These are phyloP conservation scores for Ligdia adustata DNA, from an alignment of 2,888 invertebrate genomes.

Conservation along the genomic window DNA sequence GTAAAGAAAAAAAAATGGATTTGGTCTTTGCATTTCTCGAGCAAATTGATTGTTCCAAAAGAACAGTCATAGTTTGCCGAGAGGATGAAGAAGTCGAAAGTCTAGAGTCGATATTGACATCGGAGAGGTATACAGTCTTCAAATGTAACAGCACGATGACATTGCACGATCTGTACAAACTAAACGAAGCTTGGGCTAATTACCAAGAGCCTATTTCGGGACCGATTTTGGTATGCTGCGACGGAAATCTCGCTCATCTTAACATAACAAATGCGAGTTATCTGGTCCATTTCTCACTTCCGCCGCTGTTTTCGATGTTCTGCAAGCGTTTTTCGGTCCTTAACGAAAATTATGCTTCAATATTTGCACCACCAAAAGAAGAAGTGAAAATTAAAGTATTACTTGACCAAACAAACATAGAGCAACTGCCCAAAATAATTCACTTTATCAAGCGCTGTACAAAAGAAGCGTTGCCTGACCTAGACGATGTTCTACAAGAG, in stretches of 20 bases:
- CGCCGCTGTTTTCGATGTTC: slow-evolving; percentile 86
- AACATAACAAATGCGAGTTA: slow-evolving; percentile 86
- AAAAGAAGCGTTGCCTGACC: slow-evolving; percentile 36
- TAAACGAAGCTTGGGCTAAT: slow-evolving; percentile 65
- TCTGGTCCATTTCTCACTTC: slow-evolving; percentile 89
- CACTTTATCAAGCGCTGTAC: slow-evolving; percentile 82
- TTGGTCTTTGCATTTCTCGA: slow-evolving; percentile 76
- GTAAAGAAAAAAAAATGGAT: slow-evolving; percentile 66
- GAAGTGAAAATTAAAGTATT: slow-evolving; percentile 78
- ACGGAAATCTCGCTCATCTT: slow-evolving; percentile 85
- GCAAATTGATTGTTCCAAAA: slow-evolving; percentile 68
- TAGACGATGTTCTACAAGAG: slow-evolving; percentile 60
- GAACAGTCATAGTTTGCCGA: slow-evolving; percentile 86
- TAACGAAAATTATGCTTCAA: slow-evolving; percentile 83
- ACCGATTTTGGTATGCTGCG: slow-evolving; percentile 87
- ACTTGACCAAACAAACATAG: slow-evolving; percentile 83
- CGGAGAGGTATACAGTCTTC: slow-evolving; percentile 52
- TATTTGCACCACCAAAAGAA: slow-evolving; percentile 53
- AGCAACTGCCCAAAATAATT: slow-evolving; percentile 85
- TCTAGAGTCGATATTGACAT: slow-evolving; percentile 51
- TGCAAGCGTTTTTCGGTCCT: slow-evolving; percentile 87
- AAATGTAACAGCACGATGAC: slow-evolving; percentile 63
- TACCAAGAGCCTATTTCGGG: slow-evolving; percentile 67
- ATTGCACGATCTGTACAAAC: slow-evolving; percentile 63
- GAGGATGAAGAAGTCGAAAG: slow-evolving; percentile 80